Base-by-base conservation (phyloP, 2,888 invertebrate species). In the Heliconius cydno region DNA sequence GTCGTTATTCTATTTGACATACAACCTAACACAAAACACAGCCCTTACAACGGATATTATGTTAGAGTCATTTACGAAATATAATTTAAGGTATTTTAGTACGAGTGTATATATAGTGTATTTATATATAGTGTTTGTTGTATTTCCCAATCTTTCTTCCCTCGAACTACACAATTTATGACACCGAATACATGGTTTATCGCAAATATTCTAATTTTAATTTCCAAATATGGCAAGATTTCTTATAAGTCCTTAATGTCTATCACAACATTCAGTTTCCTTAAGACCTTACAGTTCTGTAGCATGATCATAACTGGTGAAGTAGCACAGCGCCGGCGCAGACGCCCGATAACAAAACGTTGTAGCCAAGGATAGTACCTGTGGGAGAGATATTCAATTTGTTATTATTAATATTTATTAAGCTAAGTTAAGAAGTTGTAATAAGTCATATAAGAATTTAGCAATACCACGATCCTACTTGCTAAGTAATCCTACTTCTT, bases 211-310 rank as follows among this genome's bases (percentile, higher is more conserved):
- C n/a, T 73, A 57, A 57, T 30, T 15, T 73, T 68, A 13, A 13
- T 30, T 70, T 57, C 60, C 74, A 77, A 67, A 80, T 78, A 74
- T 80, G 81, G 74, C 76, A 75, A 38, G 77, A 79, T 67, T 67
- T 73, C 74, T 41, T 5, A 65, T 46, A n/a, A 74, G 78, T 65
- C 74, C 79, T 80, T 81, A 81, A 76, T 77, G 79, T 92, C 94
- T 94, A 94, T 94, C 94, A 94, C 94, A 94, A 94, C 94, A 94
- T 94, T 93, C 89, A 94, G 92, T 93, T 92, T 91, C 90, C 88
- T 91, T 89, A 89, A 78, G 71, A 80, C 78, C 78, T 82, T 82
- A 84, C 71, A 68, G 79, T 77, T 66, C 67, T 73, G 38, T 70
- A 71, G 66, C 79, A 28, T 76, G 76, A 86, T 86, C 86, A 86